A percentile compares a stretch with the other conserved stretches of the same genome.
phyloP scores from a whole-genome alignment of 2,888 invertebrate genomes.

The Podabrus alpinus region DNA sequence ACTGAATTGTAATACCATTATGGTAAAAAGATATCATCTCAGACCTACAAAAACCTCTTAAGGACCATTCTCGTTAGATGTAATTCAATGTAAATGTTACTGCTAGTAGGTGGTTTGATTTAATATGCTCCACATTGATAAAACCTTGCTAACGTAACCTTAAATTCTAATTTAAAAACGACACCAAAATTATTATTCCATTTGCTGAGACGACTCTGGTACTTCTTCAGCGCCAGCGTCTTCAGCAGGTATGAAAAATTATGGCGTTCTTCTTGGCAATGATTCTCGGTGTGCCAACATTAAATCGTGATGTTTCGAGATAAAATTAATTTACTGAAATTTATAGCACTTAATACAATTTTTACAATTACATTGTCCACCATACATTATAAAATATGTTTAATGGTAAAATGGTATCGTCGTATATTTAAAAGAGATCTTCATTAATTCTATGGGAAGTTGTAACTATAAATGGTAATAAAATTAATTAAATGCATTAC shows the following conservation, averaged over 20 bases:
- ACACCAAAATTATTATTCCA: neutral
- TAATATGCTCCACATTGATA: constrained; percentile 22
- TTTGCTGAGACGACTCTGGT: neutral
- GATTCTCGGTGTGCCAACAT: constrained; percentile 1
- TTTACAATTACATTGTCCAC: constrained; percentile 9
- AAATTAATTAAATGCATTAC: constrained; percentile 19
- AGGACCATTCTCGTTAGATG: constrained; percentile 16
- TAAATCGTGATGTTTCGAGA: constrained; percentile 3
- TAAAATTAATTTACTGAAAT: constrained; percentile 13
- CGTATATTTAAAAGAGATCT: constrained; percentile 14
- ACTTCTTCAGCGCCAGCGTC: neutral
- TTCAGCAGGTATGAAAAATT: neutral
- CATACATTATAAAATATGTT: constrained; percentile 6
- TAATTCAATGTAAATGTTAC: constrained; percentile 28
- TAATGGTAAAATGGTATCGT: constrained; percentile 4
- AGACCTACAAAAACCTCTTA: neutral
- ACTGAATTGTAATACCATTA: neutral
- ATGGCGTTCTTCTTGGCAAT: neutral
- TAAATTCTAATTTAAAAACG: constrained; percentile 14
- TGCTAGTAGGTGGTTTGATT: constrained; percentile 7
- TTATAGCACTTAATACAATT: constrained; percentile 10
- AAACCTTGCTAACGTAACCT: constrained; percentile 15
- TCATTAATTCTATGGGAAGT: constrained; percentile 14
- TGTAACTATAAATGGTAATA: constrained; percentile 10
- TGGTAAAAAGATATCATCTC: neutral